These are phyloP conservation scores for Solenodon paradoxus DNA, from an alignment of 2,113 vertebrate genomes.

Conservation along the genomic window DNA sequence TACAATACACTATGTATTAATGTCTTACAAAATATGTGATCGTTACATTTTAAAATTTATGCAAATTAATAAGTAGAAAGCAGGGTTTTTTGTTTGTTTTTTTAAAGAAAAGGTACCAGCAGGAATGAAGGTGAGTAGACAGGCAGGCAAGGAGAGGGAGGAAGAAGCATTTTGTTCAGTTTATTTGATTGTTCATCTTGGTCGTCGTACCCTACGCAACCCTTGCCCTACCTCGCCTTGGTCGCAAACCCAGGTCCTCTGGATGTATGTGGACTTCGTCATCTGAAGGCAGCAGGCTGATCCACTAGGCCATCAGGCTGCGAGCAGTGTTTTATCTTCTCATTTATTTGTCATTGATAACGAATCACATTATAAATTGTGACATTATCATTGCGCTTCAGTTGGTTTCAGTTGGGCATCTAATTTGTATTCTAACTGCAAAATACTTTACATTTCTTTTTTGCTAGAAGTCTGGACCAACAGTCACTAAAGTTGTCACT, in stretches of 20 bases:
- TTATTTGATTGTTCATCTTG: too few relatives aligned
- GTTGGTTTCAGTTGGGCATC: not conserved
- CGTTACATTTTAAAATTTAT: not conserved
- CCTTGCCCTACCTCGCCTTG: too few relatives aligned
- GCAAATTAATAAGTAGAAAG: not conserved
- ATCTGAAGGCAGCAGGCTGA: too few relatives aligned
- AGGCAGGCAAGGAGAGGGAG: too few relatives aligned
- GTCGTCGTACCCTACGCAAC: too few relatives aligned
- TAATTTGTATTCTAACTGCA: not conserved
- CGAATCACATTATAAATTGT: not conserved
- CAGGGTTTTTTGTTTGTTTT: too few relatives aligned
- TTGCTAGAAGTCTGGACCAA: conserved; percentile 92
- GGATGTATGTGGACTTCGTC: too few relatives aligned
- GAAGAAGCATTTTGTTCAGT: not conserved
- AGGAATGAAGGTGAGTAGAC: too few relatives aligned
- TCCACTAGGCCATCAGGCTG: too few relatives aligned
- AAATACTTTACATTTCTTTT: not conserved
- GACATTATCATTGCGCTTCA: not conserved
- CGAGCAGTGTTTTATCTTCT: not conserved
- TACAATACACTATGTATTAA: not conserved
- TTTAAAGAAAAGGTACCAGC: too few relatives aligned
- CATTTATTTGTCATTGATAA: not conserved
- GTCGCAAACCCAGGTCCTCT: too few relatives aligned
- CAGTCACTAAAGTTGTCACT: conserved; percentile 94
- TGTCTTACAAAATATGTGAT: not conserved